Conservation (phyloP, 2,888 invertebrate genomes). For the Rugalucina vietnamica region DNA sequence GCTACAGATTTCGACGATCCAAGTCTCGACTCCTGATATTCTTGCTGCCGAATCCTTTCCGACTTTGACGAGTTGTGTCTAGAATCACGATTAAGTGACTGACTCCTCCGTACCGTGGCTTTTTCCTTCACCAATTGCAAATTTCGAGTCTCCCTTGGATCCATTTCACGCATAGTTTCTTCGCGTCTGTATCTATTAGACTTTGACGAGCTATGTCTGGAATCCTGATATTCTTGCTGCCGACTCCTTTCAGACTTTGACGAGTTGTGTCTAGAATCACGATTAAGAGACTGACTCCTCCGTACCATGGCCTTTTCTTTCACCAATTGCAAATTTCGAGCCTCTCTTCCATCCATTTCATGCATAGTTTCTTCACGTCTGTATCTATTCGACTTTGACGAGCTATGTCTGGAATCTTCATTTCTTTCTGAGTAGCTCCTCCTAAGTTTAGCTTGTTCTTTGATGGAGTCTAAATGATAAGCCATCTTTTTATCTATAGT, state of each 20-base stretch:
- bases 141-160: neutral
- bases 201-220: neutral
- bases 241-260: neutral
- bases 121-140: neutral
- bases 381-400: neutral
- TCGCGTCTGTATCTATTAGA: neutral
- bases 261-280: neutral
- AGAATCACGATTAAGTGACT: neutral
- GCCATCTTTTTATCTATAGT: neutral
- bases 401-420: neutral
- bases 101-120: neutral
- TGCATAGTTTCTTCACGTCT: neutral
- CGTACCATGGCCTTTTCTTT: neutral
- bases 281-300: neutral
- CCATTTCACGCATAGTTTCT: neutral
- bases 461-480: neutral
- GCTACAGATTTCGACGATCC: neutral
- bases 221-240: neutral
- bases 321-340: neutral
- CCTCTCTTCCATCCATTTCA: neutral
- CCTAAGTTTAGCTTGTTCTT: neutral
- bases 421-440: neutral
- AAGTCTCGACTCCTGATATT: neutral
- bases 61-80: neutral
- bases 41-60: neutral